These are phyloP conservation scores for Talpa occidentalis DNA, from an alignment of 2,113 vertebrate genomes.

Conservation along the genomic window DNA sequence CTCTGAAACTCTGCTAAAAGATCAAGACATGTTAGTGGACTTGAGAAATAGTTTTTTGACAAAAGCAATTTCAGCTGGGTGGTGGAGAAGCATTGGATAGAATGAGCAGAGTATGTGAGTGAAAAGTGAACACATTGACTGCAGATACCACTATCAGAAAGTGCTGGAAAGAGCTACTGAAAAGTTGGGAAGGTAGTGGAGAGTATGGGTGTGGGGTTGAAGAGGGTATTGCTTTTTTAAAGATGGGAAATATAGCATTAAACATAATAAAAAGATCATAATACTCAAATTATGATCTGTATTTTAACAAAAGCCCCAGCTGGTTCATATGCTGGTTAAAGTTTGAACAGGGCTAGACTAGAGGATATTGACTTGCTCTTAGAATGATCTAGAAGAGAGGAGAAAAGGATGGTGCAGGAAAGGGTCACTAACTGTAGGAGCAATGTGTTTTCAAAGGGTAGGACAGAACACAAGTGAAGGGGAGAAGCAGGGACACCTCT, in stretches of 20 bases:
- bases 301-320: neutral
- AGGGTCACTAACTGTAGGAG: fast-evolving
- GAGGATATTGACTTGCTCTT: neutral
- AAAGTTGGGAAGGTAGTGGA: neutral
- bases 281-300: neutral
- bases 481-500: neutral
- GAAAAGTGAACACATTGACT: neutral
- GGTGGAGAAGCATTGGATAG: neutral
- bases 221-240: neutral
- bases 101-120: neutral
- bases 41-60: neutral
- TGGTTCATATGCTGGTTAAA: neutral
- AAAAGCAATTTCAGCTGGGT: neutral
- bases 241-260: neutral
- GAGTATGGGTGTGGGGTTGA: neutral
- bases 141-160: neutral
- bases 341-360: neutral
- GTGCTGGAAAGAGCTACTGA: neutral
- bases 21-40: neutral
- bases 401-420: neutral
- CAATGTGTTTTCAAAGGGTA: neutral
- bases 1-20: neutral
- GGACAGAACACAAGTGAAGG: neutral
- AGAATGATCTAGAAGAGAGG: neutral
- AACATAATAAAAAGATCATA: too few species aligned